Evolutionary conservation across 1,140 invertebrate genomes (phyloP), one percentile per base, ranked within the genome.

Genomic region (Dolichoris vasculosae): DNA sequence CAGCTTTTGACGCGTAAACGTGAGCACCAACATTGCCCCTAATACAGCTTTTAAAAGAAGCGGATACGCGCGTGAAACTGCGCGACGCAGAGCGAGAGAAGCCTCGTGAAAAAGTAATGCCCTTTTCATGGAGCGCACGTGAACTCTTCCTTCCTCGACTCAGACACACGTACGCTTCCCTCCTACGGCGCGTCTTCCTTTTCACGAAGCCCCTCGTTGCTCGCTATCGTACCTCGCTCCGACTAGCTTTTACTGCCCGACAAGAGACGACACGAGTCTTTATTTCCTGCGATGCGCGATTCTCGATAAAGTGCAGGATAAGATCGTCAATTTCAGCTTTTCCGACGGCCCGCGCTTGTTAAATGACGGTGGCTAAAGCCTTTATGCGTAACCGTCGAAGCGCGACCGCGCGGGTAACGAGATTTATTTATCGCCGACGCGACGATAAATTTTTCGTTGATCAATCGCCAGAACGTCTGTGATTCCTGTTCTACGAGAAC

Each of bases 51-150:
- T 84, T 84, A 78, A 69, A 84, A 78, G 59, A 35, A 46, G 30
- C 83, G 43, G 51, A 26, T 26, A 11, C 82, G 46, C 51, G 26
- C 1, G n/a, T 4, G 55, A 59, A 59, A 46, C 51, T 30, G 67
- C 64, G 46, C 6, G 63, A 26, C 11, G 38, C 11, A 15, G 46
- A 26, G 46, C 38, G 11, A 46, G n/a, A 40, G 9, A 0, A 43
- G 76, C 40, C 83, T 73, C 83, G 67, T 84, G 83, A 84, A 84
- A 84, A 84, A 84, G 83, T 84, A 79, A 84, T 84, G 83, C 48
- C 43, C 75, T 79, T 84, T 84, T 84, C 76, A 84, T 79, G 76
- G 63, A 32, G 43, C 26, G 76, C 35, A 84, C 83, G 83, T 79
- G 76, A 79, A 59, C 43, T 64, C 71, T 84, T 43, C 55, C 55